Conservation (phyloP, 1,140 invertebrate genomes). For the Drosophila auraria region DNA sequence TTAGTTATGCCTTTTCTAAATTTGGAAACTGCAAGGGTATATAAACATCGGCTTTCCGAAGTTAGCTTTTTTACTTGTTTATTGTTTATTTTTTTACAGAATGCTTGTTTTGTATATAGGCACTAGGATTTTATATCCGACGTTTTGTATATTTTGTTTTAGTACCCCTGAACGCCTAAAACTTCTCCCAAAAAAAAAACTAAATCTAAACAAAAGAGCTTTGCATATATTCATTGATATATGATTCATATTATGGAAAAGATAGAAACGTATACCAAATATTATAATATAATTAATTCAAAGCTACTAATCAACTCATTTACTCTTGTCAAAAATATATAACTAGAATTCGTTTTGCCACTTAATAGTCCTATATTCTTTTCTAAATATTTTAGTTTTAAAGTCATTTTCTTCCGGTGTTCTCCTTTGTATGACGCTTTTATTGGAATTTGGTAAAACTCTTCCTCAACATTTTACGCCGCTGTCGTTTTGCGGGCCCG, state of each 20-base stretch:
- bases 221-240: neutral
- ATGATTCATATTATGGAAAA: no score
- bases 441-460: conserved; percentile 76
- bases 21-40: no score
- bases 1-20: no score
- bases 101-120: neutral
- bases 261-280: neutral
- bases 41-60: no score
- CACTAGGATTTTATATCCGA: neutral
- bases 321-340: no score
- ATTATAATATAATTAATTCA: neutral
- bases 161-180: neutral
- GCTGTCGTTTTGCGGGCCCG: conserved; percentile 70
- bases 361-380: no score
- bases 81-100: neutral
- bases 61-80: no score
- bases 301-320: no score
- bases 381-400: no score
- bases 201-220: no score
- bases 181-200: no score
- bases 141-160: neutral
- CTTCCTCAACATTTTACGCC: conserved; percentile 63
- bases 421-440: conserved; percentile 11
- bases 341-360: no score
- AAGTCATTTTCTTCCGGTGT: neutral